These are phyloP conservation scores for Phasianus colchicus DNA, from an alignment of 2,113 vertebrate genomes.

Conservation along the genomic window DNA sequence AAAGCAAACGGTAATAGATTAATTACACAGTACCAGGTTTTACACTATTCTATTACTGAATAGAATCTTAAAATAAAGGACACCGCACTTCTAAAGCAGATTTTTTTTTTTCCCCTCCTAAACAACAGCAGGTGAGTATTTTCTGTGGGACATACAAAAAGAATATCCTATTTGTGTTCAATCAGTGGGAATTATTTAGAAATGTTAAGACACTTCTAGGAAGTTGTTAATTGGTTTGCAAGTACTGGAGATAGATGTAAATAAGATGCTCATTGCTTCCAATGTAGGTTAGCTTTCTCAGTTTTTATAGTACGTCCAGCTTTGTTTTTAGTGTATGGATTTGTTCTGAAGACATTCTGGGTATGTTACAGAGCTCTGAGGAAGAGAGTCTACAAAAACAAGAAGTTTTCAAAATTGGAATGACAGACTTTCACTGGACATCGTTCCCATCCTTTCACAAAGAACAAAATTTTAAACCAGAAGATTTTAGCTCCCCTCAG, in stretches of 20 bases:
- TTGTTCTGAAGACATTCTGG: neutral
- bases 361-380: slow-evolving; percentile 11
- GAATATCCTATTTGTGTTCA: neutral
- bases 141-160: neutral
- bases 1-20: neutral
- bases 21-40: neutral
- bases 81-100: neutral
- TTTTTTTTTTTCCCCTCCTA: too few relatives aligned
- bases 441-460: slow-evolving; percentile 28
- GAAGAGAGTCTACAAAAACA: neutral
- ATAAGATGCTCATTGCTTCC: neutral
- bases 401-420: slow-evolving; percentile 50
- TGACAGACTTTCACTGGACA: slow-evolving; percentile 48
- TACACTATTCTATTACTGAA: fast-evolving
- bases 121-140: neutral
- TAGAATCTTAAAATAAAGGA: neutral
- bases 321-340: neutral
- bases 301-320: neutral
- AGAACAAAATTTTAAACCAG: neutral
- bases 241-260: fast-evolving
- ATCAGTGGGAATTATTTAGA: neutral
- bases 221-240: neutral
- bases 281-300: neutral
- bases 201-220: neutral
- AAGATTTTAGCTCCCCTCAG: neutral